Conservation (phyloP, 2,797 vertebrate genomes). For the Xerus rutilus region DNA sequence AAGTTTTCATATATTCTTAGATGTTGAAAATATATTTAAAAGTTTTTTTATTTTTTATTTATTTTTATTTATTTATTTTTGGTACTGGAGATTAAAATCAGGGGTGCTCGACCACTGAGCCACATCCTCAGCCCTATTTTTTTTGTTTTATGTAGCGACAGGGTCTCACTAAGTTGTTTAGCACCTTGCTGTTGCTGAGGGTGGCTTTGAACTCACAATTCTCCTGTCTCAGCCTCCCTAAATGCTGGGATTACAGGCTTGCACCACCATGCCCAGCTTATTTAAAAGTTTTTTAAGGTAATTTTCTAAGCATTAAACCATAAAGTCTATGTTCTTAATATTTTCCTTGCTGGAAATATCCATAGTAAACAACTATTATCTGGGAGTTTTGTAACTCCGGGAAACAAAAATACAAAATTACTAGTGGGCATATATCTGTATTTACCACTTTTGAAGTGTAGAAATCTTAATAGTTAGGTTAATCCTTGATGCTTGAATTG, state of each 20-base stretch:
- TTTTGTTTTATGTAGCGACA: too few relatives aligned
- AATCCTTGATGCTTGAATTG: neutral
- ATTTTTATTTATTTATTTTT: too few relatives aligned
- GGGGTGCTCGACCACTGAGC: too few relatives aligned
- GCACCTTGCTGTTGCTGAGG: too few relatives aligned
- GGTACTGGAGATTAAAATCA: too few relatives aligned
- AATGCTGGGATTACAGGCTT: too few relatives aligned
- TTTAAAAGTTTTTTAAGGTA: neutral
- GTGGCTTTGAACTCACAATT: too few relatives aligned
- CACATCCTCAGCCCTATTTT: too few relatives aligned
- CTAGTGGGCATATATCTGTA: neutral
- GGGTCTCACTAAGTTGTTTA: too few relatives aligned
- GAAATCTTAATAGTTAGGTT: neutral
- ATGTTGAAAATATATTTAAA: constrained; percentile 41
- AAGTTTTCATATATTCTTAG: neutral
- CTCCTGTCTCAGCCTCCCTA: too few relatives aligned
- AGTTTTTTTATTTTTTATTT: neutral
- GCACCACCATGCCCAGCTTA: neutral
- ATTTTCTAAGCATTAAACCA: constrained; percentile 14
- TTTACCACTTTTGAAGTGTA: neutral
- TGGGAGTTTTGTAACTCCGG: constrained; percentile 8
- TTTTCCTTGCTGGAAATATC: constrained; percentile 18
- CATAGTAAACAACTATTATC: neutral
- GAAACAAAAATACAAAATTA: constrained; percentile 22
- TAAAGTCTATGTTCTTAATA: neutral